Base-by-base conservation (phyloP, 2,888 invertebrate genomes). In the Brachyopa scutellaris region DNA sequence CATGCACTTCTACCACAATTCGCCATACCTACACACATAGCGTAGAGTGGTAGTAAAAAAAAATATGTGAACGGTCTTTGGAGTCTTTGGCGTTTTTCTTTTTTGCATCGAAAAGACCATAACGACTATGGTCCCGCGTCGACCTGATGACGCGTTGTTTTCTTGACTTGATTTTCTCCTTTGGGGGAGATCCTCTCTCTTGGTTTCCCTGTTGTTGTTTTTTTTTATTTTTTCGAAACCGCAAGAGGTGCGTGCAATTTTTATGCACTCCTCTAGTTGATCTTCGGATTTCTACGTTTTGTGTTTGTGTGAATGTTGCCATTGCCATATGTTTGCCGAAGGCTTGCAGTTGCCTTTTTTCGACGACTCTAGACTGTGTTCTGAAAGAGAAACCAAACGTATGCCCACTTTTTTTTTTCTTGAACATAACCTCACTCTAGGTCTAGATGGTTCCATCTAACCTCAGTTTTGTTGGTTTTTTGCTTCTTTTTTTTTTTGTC, bases 81-180 rank as follows among this genome's bases (percentile, higher is more conserved):
- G 70, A 70, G 38, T 15, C 26, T 9, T 57, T 47, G 21, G 11
- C 26, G 47, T 38, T 45, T 9, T n/a, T 47, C 42, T 9, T n/a
- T n/a, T n/a, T n/a, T n/a, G n/a, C 19, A 9, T 40, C n/a, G 7
- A 59, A 36, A 36, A 45, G 42, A 49, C 45, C 33, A 69, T 38
- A 59, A 49, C 69, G 38, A 69, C 38, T 26, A 38, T 19, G 38
- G 26, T n/a, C 26, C 8, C 17, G 40, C 11, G 53, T 33, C 21
- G 61, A 72, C 53, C 72, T 33, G 69, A 61, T 72, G 72, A 72
- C 61, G 72, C 72, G 61, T 53, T 61, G n/a, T n/a, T n/a, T n/a
- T 69, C 33, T 40, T 31, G n/a, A 55, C 49, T 64, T 26, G 53
- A 45, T 67, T 67, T 69, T 59, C 69, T 57, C 36, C 57, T 57